These are phyloP conservation scores for Sycophaga agraensis DNA, from an alignment of 1,140 invertebrate species.

Conservation along the genomic window DNA sequence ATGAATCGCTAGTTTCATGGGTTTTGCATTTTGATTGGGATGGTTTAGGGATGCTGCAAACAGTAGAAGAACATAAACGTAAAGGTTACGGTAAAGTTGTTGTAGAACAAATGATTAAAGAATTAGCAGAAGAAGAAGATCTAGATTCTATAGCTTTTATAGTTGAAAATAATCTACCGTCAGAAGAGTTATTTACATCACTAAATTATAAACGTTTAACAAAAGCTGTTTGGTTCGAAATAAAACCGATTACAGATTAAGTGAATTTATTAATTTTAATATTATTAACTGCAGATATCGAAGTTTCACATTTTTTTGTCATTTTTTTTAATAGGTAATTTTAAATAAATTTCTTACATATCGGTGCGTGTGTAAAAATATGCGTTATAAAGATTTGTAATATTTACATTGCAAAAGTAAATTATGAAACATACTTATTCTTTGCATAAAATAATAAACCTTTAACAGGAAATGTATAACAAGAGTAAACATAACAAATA, in stretches of 20 bases:
- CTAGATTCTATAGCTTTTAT: neutral
- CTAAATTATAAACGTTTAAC: neutral
- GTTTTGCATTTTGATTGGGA: neutral
- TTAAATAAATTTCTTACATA: too few relatives aligned
- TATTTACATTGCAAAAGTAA: too few relatives aligned
- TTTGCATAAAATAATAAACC: too few relatives aligned
- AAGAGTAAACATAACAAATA: too few relatives aligned
- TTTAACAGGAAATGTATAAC: too few relatives aligned
- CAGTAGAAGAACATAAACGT: neutral
- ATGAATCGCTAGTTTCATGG: conserved; percentile 9
- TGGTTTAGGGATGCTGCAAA: conserved; percentile 1
- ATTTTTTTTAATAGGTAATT: too few relatives aligned
- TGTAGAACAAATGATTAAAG: neutral
- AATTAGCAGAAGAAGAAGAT: neutral
- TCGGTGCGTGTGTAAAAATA: too few relatives aligned
- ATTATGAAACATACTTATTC: too few relatives aligned
- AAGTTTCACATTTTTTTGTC: too few relatives aligned
- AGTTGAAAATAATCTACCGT: neutral
- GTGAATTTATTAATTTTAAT: too few relatives aligned
- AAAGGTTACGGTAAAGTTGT: conserved; percentile 5
- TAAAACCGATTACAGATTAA: neutral
- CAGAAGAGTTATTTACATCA: neutral
- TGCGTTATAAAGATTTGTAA: too few relatives aligned
- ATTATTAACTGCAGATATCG: too few relatives aligned
- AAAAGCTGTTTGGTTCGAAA: neutral